Conservation (phyloP, 2,888 invertebrate species). For the Caenorhabditis uteleia region DNA sequence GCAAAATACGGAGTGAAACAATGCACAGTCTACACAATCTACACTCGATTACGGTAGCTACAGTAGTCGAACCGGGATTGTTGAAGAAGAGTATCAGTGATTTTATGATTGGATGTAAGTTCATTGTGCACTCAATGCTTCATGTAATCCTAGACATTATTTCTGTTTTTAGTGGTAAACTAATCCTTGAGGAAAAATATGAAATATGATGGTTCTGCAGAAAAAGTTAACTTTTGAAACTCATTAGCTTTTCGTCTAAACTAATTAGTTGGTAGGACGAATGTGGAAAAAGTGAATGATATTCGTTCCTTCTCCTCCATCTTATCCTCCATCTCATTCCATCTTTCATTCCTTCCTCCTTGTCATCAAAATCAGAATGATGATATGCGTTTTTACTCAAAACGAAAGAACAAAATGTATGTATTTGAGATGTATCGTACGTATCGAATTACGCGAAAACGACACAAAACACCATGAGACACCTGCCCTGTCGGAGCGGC, state of each 20-base stretch:
- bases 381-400: slow-evolving; percentile 15
- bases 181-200: too few species aligned
- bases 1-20: slow-evolving; percentile 39
- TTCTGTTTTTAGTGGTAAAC: background rate
- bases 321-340: too few species aligned
- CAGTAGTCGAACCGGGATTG: slow-evolving; percentile 35
- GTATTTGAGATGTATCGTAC: slow-evolving; percentile 40
- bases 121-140: background rate
- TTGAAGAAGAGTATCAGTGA: slow-evolving; percentile 43
- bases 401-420: slow-evolving; percentile 36
- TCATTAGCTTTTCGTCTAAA: too few species aligned
- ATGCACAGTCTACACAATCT: slow-evolving; percentile 35
- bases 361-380: slow-evolving; percentile 10
- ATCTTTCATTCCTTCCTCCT: too few species aligned
- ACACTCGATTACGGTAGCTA: slow-evolving; percentile 25
- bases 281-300: too few species aligned
- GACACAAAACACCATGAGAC: too few species aligned
- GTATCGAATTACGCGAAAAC: slow-evolving; percentile 35
- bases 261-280: too few species aligned
- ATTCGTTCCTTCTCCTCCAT: too few species aligned
- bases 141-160: background rate
- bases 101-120: slow-evolving; percentile 41
- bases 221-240: too few species aligned
- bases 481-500: background rate
- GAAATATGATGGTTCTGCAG: too few species aligned